Evolutionary conservation across 2,888 invertebrate species (phyloP), one percentile per base, ranked within the genome.

Genomic region (Troides aeacus): DNA sequence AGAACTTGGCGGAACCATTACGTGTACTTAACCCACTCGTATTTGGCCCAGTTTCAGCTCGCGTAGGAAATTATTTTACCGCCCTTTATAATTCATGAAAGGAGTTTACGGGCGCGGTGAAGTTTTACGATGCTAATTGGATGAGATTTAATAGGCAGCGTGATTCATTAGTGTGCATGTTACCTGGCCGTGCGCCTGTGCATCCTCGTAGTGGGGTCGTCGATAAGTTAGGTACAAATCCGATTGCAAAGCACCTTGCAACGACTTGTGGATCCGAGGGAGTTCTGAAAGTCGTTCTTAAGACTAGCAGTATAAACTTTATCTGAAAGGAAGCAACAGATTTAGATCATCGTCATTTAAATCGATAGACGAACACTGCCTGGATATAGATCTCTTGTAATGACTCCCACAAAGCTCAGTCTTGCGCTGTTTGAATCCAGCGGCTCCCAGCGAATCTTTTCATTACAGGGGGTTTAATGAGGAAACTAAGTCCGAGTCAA

Each of bases 21-120:
- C 62, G 39, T 42, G 58, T 56, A 46, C 69, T 39, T 62, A 46
- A 56, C 57, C 62, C 69, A 61, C 57, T 69, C 60, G 24, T 63
- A 64, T 64, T 64, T 56, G 61, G 39, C 69, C 69, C 56, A 69
- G 64, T 69, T 69, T 62, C 62, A 5, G 3, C 39, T 8, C 50
- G 65, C 57, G 69, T 66, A 70, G 66, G 58, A 69, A 69, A 66
- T 66, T 70, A 66, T 70, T 70, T 70, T 66, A 70, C 69, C 50
- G 62, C 69, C 69, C 62, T 70, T 70, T 70, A 70, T 70, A 70
- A 66, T 62, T 66, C 58, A 70, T 66, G 69, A 70, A 70, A 53
- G 66, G 65, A 62, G 62, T 70, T 70, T 70, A 70, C 62, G 61
- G 69, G 69, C 66, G 62, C 62, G 62, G 59, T 70, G 59, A 59